Evolutionary conservation across 2,888 invertebrate species (phyloP), one percentile per base, ranked within the genome.

Genomic region (Pyrrhia umbra): DNA sequence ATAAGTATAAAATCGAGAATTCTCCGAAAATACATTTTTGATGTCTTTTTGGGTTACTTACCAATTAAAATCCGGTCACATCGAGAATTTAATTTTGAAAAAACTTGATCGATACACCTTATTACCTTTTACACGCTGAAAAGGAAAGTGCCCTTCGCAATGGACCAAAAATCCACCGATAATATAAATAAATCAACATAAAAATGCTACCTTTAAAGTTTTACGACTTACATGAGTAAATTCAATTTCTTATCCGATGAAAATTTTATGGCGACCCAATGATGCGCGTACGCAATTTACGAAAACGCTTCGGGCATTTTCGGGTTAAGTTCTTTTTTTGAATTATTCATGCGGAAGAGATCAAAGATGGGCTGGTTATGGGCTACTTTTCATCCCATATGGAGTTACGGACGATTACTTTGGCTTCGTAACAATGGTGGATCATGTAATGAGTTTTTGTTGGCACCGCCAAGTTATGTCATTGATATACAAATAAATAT

Each of bases 191-290:
- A 77, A 82, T 80, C 72, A 79, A 64, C 55, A 69, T 55, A 70
- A 78, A 81, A 78, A 68, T 63, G 60, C 63, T 66, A 70, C 75
- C 68, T 75, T 71, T 80, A 68, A 81, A 72, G 67, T 79, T 83
- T 83, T 80, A 83, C 68, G 79, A 77, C 52, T 52, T 59, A 66
- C 61, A 69, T 23, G 66, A 69, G 72, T 74, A 69, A 75, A 78
- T 80, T 78, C 80, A 83, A 78, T 82, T 77, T 83, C 73, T 79
- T 82, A 82, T 83, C 80, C 54, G 74, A 72, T 65, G 77, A 69
- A 70, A 70, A 68, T 73, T 79, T 81, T 75, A 74, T 74, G 58
- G 68, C 54, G 30, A 61, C 82, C 84, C 68, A 66, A 73, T 79
- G 76, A 80, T 75, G 73, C 75, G 75, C 79, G 70, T 59, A 74